Percentiles rank a stretch among this genome's conserved stretches.
phyloP scores from a whole-genome alignment of 2,113 vertebrate genomes.

The Eurypyga helias region DNA sequence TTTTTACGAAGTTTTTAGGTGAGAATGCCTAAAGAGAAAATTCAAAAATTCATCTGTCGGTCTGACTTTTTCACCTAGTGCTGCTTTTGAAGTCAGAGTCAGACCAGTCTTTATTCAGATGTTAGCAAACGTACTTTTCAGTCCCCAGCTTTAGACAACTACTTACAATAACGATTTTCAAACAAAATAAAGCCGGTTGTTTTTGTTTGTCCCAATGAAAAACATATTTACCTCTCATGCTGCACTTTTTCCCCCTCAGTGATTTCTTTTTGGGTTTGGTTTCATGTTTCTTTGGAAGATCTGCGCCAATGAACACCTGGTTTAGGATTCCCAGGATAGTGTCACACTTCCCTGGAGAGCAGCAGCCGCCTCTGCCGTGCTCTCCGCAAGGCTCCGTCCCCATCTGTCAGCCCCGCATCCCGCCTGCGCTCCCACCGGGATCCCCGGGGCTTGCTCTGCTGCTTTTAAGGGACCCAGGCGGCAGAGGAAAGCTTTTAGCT shows the following conservation, averaged over 20 bases:
- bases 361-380: background rate
- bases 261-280: background rate
- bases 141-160: background rate
- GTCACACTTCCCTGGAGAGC: background rate
- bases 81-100: background rate
- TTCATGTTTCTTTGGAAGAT: background rate
- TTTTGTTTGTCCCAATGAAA: background rate
- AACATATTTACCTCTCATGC: conserved; percentile 24
- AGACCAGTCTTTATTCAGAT: background rate
- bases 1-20: background rate
- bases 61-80: background rate
- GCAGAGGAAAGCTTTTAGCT: conserved; percentile 15
- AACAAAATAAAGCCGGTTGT: background rate
- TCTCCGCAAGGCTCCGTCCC: background rate
- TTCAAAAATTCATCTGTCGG: background rate
- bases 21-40: background rate
- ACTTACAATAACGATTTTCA: background rate
- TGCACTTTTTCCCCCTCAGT: background rate
- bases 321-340: background rate
- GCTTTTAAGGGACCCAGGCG: background rate
- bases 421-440: background rate
- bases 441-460: background rate
- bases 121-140: background rate
- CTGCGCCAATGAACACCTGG: background rate
- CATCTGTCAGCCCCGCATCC: background rate